These are phyloP conservation scores for Menidia menidia DNA, from an alignment of 2,797 vertebrate genomes.

Conservation along the genomic window DNA sequence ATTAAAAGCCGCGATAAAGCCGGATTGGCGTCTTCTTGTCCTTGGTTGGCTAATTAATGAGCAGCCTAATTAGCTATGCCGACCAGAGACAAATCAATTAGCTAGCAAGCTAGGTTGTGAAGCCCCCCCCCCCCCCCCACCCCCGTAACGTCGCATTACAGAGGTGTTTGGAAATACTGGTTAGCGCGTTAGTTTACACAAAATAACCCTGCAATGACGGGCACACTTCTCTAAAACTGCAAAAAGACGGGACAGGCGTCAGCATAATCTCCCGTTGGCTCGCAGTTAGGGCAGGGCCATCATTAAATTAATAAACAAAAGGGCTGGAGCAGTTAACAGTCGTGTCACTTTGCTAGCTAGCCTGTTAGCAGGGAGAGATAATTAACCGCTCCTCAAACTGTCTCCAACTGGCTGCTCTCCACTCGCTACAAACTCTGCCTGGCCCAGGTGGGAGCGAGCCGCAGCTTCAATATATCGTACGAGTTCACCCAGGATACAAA, in stretches of 20 bases:
- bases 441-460: conserved; percentile 65
- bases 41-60: conserved; percentile 80
- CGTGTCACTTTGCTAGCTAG: conserved; percentile 85
- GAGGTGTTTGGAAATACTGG: conserved; percentile 51
- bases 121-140: conserved; percentile 40
- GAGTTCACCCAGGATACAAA: conserved; percentile 40
- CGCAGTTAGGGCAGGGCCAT: conserved; percentile 21
- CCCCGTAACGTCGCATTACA: conserved; percentile 77
- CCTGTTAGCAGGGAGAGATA: conserved; percentile 77
- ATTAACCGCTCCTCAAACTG: conserved; percentile 80
- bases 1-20: conserved; percentile 32
- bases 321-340: conserved; percentile 68
- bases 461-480: conserved; percentile 45
- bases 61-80: conserved; percentile 82
- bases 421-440: conserved; percentile 56
- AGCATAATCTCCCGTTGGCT: conserved; percentile 7
- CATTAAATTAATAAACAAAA: conserved; percentile 68
- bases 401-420: conserved; percentile 58
- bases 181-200: conserved; percentile 50
- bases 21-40: conserved; percentile 15
- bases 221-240: conserved; percentile 42
- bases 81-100: conserved; percentile 82
- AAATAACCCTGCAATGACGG: conserved; percentile 38
- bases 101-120: conserved; percentile 76
- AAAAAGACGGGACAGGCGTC: conserved; percentile 20